Base-by-base conservation (phyloP, 2,888 invertebrate genomes). In the Caenorhabditis becei region DNA sequence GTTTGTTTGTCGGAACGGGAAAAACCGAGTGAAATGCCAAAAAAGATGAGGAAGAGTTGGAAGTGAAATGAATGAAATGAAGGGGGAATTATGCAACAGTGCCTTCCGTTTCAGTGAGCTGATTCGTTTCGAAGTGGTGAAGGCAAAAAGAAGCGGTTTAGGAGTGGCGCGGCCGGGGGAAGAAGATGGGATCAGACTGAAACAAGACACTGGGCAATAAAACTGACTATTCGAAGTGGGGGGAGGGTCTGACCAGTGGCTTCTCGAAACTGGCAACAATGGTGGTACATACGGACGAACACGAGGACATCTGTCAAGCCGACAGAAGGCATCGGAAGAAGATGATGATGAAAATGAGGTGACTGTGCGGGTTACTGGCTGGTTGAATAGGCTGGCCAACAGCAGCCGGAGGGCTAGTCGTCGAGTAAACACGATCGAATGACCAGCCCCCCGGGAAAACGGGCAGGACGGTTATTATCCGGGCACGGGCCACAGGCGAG, bases 351-450 rank as follows among this genome's bases (percentile, higher is more conserved):
- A 65, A 58, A 58, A 65, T 74, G 74, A 74, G 74, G 65, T 58
- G 65, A 65, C 72, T 58, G 72, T 65, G 58, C 58, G 56, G 67
- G 37, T 44, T 56, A 54, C 65, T 28, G 54, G 28, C 28, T 35
- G 71, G 56, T 53, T 72, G 72, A 72, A 72, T 72, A 72, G 72
- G 63, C 63, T 63, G 54, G 61, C 20, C 62, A 53, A 35, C 72
- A 56, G 49, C 47, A 72, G 56, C 44, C 47, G 65, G 44, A 28
- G 37, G 74, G 66, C 74, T 63, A 74, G 74, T 66, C 74, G 66
- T 66, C 74, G 74, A 74, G 74, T 74, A 74, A 74, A 74, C 74
- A 74, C 65, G 74, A 74, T 74, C 74, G 65, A 74, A 74, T 74
- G 74, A 74, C 74, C 74, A 66, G 74, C 74, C 47, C 26, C 61